These are phyloP conservation scores for Hucho hucho DNA, from an alignment of 2,113 vertebrate genomes.

Conservation along the genomic window DNA sequence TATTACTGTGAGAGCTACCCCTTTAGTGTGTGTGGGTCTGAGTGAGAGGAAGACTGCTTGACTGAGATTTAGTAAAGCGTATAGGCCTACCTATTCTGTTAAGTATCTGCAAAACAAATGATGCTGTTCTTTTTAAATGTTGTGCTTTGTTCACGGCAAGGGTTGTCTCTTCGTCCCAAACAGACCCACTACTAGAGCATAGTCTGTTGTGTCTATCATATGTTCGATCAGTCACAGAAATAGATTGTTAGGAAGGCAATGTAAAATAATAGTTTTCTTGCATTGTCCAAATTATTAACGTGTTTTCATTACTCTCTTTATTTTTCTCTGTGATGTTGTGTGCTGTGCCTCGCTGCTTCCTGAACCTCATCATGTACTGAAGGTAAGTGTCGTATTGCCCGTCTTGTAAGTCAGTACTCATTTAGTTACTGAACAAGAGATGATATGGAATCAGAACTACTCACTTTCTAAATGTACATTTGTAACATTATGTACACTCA, in stretches of 20 bases:
- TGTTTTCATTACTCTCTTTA: constrained; percentile 10
- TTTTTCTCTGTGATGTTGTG: constrained; percentile 23
- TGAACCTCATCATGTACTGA: neutral
- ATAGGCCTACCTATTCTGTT: neutral
- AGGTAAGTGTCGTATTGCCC: neutral
- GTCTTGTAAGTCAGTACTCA: neutral
- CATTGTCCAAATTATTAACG: constrained; percentile 12
- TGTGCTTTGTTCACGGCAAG: constrained; percentile 54
- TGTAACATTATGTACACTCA: neutral
- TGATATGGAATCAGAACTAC: too few relatives aligned
- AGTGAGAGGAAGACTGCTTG: constrained; percentile 38
- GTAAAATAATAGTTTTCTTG: neutral
- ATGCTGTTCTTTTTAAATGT: constrained; percentile 61
- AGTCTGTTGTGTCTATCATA: neutral
- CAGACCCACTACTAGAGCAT: too few relatives aligned
- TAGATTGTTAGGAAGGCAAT: neutral
- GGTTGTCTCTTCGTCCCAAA: constrained; percentile 30
- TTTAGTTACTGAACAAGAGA: neutral
- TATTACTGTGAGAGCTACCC: constrained; percentile 49
- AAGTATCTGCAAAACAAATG: constrained; percentile 33
- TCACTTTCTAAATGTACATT: neutral
- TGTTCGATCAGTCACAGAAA: neutral
- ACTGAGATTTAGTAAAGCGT: constrained; percentile 3
- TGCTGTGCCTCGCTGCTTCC: neutral
- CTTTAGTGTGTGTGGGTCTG: constrained; percentile 19